Percentiles rank a stretch among this genome's conserved stretches.
These are phyloP conservation scores for Coptodon bakossiorum DNA, from an alignment of 2,113 vertebrate species.

Conservation along the genomic window DNA sequence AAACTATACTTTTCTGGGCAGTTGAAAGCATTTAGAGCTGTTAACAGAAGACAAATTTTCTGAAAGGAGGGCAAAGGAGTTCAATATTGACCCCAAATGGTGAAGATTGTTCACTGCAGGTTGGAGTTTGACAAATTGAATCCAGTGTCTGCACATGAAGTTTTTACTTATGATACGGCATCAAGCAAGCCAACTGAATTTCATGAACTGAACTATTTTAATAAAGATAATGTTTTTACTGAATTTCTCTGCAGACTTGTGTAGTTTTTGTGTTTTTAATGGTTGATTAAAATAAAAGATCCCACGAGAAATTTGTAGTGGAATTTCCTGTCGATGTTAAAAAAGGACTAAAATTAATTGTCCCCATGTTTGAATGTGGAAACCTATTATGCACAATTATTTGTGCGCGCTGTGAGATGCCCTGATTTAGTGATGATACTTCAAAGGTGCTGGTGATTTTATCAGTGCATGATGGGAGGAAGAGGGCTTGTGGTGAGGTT, in stretches of 20 bases:
- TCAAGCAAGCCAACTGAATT: background rate
- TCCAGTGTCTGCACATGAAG: background rate
- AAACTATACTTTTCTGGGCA: background rate
- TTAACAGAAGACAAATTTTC: background rate
- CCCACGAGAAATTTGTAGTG: background rate
- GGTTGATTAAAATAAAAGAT: background rate
- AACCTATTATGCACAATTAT: background rate
- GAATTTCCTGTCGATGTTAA: background rate
- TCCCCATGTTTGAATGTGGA: background rate
- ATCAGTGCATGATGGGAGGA: conserved; percentile 23
- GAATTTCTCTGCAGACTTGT: background rate
- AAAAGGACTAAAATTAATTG: background rate
- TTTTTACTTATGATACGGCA: background rate
- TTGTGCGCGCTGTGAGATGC: background rate
- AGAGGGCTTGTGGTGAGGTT: background rate
- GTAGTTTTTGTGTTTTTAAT: background rate
- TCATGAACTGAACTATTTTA: background rate
- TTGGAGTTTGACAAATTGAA: background rate
- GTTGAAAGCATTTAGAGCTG: background rate
- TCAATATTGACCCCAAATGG: conserved; percentile 33
- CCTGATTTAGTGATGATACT: conserved; percentile 30
- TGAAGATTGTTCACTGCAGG: background rate
- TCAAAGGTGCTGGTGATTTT: conserved; percentile 45
- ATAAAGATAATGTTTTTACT: background rate
- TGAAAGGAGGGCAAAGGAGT: background rate